A percentile compares a stretch with the other conserved stretches of the same genome.
phyloP scores from a whole-genome alignment of 2,797 vertebrate genomes.

The Pipistrellus pygmaeus region DNA sequence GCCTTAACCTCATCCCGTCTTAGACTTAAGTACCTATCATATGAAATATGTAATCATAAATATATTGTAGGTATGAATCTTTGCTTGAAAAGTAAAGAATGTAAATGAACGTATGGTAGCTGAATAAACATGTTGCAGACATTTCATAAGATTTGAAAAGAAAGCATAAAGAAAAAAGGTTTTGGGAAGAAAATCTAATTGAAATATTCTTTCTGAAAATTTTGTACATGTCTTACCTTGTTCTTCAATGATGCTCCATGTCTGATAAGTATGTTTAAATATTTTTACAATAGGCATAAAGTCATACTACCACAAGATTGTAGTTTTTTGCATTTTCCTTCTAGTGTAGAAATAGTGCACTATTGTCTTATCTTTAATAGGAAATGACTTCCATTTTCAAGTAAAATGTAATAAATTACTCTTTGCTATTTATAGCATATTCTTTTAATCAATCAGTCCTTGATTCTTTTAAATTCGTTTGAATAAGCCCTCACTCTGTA shows the following conservation, averaged over 20 bases:
- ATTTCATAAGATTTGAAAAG: slow-evolving; percentile 2
- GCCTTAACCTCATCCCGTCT: not conserved
- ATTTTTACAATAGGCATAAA: not conserved
- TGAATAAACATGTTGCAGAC: not conserved
- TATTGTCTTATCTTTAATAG: not conserved
- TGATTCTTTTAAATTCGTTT: not conserved
- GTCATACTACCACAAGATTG: not conserved
- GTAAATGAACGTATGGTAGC: not conserved
- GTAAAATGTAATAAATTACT: not conserved
- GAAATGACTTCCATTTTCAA: not conserved
- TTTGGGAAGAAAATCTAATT: not conserved
- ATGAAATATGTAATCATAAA: not conserved
- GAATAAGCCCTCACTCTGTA: not conserved
- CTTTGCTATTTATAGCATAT: not conserved
- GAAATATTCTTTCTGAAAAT: not conserved
- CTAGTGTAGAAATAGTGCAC: not conserved
- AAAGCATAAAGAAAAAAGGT: not conserved
- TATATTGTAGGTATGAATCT: not conserved
- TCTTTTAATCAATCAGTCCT: not conserved
- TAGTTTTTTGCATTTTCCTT: not conserved
- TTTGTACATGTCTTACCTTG: not conserved
- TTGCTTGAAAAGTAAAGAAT: not conserved
- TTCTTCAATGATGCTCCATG: not conserved
- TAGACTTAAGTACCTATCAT: not conserved
- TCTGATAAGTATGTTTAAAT: not conserved